Evolutionary conservation across 2,888 invertebrate species (phyloP).

Genomic region (Melipona bicolor): DNA sequence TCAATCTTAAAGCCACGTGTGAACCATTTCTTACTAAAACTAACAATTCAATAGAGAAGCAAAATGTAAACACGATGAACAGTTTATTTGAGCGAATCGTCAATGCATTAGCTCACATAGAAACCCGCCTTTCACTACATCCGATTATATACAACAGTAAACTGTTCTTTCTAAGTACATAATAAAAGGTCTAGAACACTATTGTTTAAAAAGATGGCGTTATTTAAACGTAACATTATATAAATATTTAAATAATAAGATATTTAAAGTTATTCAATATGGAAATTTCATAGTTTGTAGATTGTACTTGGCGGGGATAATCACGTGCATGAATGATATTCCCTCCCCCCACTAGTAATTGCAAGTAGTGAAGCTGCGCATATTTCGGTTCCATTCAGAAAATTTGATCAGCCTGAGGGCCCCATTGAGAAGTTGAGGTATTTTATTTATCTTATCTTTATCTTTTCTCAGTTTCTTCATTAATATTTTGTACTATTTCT

Average conservation of each 20-base stretch:
- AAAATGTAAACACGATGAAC: neutral
- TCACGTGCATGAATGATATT: neutral
- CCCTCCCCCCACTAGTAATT: neutral
- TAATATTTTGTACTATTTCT: neutral
- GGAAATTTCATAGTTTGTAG: neutral
- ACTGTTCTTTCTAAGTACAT: neutral
- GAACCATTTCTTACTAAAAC: conserved; percentile 10
- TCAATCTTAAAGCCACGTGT: conserved; percentile 50
- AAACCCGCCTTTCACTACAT: neutral
- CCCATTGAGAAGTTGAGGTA: neutral
- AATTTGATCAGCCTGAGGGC: neutral
- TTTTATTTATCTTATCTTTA: neutral
- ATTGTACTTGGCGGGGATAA: neutral
- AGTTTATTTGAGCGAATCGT: neutral
- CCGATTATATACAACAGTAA: neutral
- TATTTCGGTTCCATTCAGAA: neutral
- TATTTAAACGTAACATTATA: neutral
- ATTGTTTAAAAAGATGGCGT: neutral
- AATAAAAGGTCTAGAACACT: no score
- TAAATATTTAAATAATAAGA: neutral
- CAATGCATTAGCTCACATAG: neutral
- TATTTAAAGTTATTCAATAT: neutral
- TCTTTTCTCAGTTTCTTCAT: neutral
- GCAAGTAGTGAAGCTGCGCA: neutral
- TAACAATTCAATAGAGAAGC: neutral